These are phyloP conservation scores for Hypena proboscidalis DNA, from an alignment of 2,888 invertebrate genomes.

Conservation along the genomic window DNA sequence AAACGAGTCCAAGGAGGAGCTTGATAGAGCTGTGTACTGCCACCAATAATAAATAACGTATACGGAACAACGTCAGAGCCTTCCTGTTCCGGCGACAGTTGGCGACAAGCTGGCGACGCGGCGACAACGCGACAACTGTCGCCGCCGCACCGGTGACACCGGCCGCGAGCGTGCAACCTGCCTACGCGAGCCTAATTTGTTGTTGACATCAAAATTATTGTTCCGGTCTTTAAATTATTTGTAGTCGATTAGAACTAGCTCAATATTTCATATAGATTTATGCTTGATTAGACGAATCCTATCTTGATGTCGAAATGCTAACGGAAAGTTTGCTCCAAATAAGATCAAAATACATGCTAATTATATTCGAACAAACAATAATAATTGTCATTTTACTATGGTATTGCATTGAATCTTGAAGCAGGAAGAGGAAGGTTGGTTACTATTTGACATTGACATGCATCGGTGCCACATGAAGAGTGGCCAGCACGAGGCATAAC, in stretches of 20 bases:
- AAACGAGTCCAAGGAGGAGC: background rate
- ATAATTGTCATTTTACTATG: no score
- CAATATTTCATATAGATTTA: slow-evolving; percentile 1
- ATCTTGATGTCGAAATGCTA: no score
- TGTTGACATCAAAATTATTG: slow-evolving; percentile 43
- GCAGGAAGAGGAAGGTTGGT: no score
- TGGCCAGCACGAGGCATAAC: no score
- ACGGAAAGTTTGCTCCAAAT: no score
- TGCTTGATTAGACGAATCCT: no score
- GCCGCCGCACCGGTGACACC: slow-evolving; percentile 4
- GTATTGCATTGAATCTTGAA: no score
- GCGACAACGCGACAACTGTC: slow-evolving; percentile 12
- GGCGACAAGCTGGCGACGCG: slow-evolving; percentile 21
- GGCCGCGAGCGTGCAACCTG: slow-evolving; percentile 14
- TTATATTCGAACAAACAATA: no score
- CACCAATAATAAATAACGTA: slow-evolving; percentile 39
- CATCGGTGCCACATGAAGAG: no score
- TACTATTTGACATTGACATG: no score
- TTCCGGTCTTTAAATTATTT: slow-evolving; percentile 33
- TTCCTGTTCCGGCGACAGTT: slow-evolving; percentile 30
- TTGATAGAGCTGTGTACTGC: slow-evolving; percentile 1
- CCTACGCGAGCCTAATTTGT: slow-evolving; percentile 32
- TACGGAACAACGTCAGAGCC: slow-evolving; percentile 43
- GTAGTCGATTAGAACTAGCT: slow-evolving; percentile 3
- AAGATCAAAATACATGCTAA: no score